phyloP scores from a whole-genome alignment of 30 jellyfish, hydroid and myxozoan genomes.

The Aurelia aurita complex sp. Pacific region DNA sequence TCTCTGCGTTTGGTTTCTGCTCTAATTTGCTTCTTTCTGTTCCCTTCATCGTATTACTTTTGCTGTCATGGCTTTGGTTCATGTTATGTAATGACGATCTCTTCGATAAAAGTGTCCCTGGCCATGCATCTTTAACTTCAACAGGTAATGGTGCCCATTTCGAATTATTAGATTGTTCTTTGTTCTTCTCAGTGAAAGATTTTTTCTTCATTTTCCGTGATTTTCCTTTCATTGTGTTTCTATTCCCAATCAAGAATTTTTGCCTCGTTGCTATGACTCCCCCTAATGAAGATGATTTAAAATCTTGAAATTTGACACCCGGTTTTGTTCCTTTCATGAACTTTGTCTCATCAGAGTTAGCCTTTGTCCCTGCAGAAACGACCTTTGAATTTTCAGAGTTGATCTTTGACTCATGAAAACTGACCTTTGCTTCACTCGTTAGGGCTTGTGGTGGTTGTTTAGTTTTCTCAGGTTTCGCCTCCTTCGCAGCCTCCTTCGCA shows the following conservation, averaged over 20 bases:
- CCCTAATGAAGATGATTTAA: background rate
- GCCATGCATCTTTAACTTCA: constrained; percentile 33
- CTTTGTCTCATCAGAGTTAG: background rate
- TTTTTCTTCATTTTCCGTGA: no score
- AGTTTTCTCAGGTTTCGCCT: background rate
- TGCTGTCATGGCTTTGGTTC: background rate
- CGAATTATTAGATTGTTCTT: background rate
- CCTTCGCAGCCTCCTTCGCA: background rate
- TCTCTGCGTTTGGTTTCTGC: background rate
- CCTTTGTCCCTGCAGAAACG: no score
- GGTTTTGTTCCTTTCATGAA: background rate
- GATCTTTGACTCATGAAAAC: background rate
- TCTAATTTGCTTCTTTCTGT: background rate
- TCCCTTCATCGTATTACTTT: background rate
- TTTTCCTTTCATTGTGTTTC: background rate
- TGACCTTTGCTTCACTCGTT: constrained; percentile 28
- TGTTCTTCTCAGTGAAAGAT: background rate
- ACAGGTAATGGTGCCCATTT: constrained; percentile 3
- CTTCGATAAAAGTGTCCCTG: constrained; percentile 20
- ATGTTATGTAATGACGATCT: constrained; percentile 1
- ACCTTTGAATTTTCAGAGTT: no score
- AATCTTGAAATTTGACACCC: background rate
- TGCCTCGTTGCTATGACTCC: constrained; percentile 38
- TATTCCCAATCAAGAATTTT: background rate
- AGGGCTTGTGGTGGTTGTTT: constrained; percentile 16